These are phyloP conservation scores for Pteruthius melanotis DNA, from an alignment of 2,113 vertebrate species.

Conservation along the genomic window DNA sequence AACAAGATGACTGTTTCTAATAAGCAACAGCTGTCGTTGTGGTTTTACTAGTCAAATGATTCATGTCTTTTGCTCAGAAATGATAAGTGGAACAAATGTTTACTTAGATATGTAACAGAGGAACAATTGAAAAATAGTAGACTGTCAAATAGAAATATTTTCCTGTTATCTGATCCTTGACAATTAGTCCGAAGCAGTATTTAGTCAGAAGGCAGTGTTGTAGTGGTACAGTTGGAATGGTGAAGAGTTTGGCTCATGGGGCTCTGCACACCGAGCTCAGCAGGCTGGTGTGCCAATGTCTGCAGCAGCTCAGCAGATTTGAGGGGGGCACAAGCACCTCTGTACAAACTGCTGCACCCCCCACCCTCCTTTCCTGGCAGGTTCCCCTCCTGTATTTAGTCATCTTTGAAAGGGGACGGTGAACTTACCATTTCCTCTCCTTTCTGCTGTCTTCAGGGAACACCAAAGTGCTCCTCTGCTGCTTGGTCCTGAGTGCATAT, in stretches of 20 bases:
- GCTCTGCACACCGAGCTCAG: not conserved
- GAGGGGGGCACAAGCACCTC: not conserved
- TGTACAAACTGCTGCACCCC: not conserved
- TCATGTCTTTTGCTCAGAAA: slow-evolving; percentile 85
- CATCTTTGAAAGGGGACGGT: not conserved
- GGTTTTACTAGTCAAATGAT: slow-evolving; percentile 81
- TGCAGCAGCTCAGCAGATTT: not conserved
- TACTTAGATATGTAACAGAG: slow-evolving; percentile 80
- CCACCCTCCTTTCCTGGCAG: not conserved
- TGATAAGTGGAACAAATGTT: slow-evolving; percentile 88
- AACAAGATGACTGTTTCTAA: slow-evolving; percentile 79
- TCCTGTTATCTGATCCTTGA: slow-evolving; percentile 71
- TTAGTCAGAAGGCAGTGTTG: not conserved
- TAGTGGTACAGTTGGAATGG: not conserved
- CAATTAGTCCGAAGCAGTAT: slow-evolving; percentile 62
- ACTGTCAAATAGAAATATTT: slow-evolving; percentile 73
- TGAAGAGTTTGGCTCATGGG: not conserved
- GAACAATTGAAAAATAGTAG: slow-evolving; percentile 74
- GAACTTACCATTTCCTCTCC: not conserved
- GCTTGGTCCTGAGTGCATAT: not conserved
- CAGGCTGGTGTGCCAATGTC: not conserved
- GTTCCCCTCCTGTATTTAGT: not conserved
- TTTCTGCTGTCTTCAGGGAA: not conserved
- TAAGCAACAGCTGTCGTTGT: slow-evolving; percentile 81
- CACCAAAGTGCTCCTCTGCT: not conserved